Base-by-base conservation (phyloP, 1,140 invertebrate genomes). In the Parasteatoda tepidariorum region DNA sequence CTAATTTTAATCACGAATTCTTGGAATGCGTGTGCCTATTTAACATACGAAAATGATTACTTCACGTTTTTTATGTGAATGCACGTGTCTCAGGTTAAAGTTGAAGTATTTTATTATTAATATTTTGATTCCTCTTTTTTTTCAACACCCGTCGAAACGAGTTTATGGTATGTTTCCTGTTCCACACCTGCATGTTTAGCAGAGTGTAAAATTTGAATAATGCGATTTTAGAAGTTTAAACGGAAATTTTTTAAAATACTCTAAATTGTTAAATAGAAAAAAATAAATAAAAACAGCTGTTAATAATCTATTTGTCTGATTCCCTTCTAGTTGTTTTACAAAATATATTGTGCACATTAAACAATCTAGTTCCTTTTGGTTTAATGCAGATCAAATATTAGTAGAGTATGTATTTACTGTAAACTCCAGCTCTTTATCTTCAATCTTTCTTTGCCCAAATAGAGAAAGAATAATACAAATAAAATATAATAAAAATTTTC, bases 1-100 rank as follows among this genome's bases (percentile, higher is more conserved):
- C n/a, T n/a, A n/a, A n/a, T n/a, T n/a, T n/a, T 48, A 48, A 48
- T 48, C 38, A 48, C 38, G 38, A 48, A 48, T 48, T 48, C 38
- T 48, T 48, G 38, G 38, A 48, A 59, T 59, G 7, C 24, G 9
- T 59, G 9, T 22, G 7, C n/a, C 57, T 7, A 7, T 59, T n/a
- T 22, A n/a, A 7, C n/a, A 59, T n/a, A 7, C 57, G 57, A 24
- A 1, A 26, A 55, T 74, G 71, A 74, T 74, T 74, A 31, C 71
- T 26, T 74, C 71, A 74, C 71, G 71, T 28, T 61, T 38, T 74
- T 61, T n/a, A n/a, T 13, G n/a, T 22, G 62, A n/a, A 38, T 15
- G 71, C 71, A 74, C 71, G 71, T 74, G 71, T 28, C 55, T 26
- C n/a, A 38, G 71, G 71, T 74, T 55, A 48, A 74, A 74, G 71